These are phyloP conservation scores for Hofmannophila pseudospretella DNA, from an alignment of 2,888 invertebrate genomes.

Conservation along the genomic window DNA sequence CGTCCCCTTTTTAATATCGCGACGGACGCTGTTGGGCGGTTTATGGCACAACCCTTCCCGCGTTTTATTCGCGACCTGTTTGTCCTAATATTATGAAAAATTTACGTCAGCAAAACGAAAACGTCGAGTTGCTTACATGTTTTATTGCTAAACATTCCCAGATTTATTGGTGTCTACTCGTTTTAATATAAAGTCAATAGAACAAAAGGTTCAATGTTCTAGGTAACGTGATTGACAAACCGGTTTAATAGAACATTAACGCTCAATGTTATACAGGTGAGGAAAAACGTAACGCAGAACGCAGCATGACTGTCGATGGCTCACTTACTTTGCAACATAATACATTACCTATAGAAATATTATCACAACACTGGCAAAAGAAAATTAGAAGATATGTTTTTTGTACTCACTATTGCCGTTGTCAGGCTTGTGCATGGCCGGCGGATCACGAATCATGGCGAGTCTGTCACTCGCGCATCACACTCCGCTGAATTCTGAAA, in stretches of 20 bases:
- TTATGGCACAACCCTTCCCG: slow-evolving; percentile 76
- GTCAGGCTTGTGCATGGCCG: slow-evolving; percentile 76
- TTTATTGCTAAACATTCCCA: slow-evolving; percentile 22
- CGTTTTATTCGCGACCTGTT: slow-evolving; percentile 77
- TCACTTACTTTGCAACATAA: no score
- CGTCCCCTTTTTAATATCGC: slow-evolving; percentile 78
- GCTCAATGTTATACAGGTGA: no score
- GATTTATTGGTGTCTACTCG: neutral
- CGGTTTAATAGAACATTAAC: no score
- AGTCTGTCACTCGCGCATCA: slow-evolving; percentile 64
- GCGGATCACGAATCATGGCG: slow-evolving; percentile 74
- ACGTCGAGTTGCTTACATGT: slow-evolving; percentile 44
- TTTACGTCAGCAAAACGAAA: slow-evolving; percentile 70
- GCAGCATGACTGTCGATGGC: no score
- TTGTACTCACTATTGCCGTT: slow-evolving; percentile 61
- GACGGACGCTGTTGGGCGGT: slow-evolving; percentile 72
- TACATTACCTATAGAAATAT: no score
- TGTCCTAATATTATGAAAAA: slow-evolving; percentile 77
- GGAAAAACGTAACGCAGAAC: no score
- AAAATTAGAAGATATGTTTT: no score
- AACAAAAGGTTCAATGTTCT: no score
- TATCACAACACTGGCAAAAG: no score
- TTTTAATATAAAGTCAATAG: neutral
- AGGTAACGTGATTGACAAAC: no score
- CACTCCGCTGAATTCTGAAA: slow-evolving; percentile 50